Evolutionary conservation across 2,888 invertebrate genomes (phyloP), one percentile per base, ranked within the genome.

Genomic region (Campoplex nolae): DNA sequence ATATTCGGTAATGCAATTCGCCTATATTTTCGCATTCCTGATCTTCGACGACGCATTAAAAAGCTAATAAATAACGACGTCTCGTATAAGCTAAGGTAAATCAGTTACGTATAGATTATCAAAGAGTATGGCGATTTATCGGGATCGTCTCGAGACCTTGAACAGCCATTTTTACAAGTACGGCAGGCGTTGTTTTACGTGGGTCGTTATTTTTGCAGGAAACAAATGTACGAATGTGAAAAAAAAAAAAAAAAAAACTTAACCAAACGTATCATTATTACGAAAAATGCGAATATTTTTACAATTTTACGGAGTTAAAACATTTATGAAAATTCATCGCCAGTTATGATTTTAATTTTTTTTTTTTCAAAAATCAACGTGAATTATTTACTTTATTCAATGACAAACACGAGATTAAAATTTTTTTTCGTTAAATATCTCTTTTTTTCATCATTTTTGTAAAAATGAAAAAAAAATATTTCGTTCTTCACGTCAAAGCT

Each of bases 1-100:
- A 8, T 9, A 48, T 56, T 70, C 42, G 28, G 45, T 38, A 56
- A 38, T 62, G 42, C n/a, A 73, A 56, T 56, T 35, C 11, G 32
- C 65, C 13, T 35, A 74, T 71, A 18, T 45, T 28, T 42, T 54
- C 7, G 65, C 51, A 62, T 76, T 71, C 74, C 62, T 23, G 70
- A 73, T 78, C 77, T 84, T 81, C 78, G 78, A 68, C 35, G 86
- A 86, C 42, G 81, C 84, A 84, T 38, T 70, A 16, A 48, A 54
- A 35, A 35, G 77, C 67, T 81, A 77, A 84, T 84, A 81, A 81
- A 73, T 58, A 81, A 81, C 62, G 54, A 68, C 78, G 77, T 48
- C 81, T 84, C 84, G 73, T 86, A 86, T 86, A 86, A 84, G 86
- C 56, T 73, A 75, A 80, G 42, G 71, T 42, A 3, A 54, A 62